Evolutionary conservation across 2,888 invertebrate genomes (phyloP).

Genomic region (Hermaeophaga mercurialis): DNA sequence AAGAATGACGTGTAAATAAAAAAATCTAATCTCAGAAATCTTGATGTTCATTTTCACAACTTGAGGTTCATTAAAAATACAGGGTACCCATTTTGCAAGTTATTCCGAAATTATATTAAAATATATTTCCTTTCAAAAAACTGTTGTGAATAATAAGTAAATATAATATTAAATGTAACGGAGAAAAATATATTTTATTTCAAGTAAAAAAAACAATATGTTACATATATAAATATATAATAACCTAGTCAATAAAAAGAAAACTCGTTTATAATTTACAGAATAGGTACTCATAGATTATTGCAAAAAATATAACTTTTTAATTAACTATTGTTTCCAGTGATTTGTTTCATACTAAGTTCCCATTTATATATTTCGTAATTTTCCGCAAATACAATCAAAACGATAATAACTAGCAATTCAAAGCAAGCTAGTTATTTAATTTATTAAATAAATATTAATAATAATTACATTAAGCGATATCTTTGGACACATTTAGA

Average conservation of each 20-base stretch:
- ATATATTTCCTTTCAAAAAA: slow-evolving; percentile 2
- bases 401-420: too few species aligned
- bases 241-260: background rate
- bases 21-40: slow-evolving; percentile 13
- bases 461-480: too few species aligned
- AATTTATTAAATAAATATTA: too few species aligned
- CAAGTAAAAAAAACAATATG: background rate
- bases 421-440: too few species aligned
- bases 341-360: too few species aligned
- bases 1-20: background rate
- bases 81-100: slow-evolving; percentile 18
- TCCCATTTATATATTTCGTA: too few species aligned
- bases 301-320: slow-evolving; percentile 1
- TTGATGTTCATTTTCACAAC: slow-evolving; percentile 7
- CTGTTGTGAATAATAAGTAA: too few species aligned
- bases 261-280: slow-evolving; percentile 9
- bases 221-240: background rate
- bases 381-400: too few species aligned
- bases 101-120: slow-evolving; percentile 1
- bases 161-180: too few species aligned
- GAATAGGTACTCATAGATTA: slow-evolving; percentile 12
- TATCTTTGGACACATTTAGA: too few species aligned
- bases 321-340: background rate
- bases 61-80: slow-evolving; percentile 18
- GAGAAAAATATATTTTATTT: slow-evolving; percentile 5